A percentile compares a stretch with the other conserved stretches of the same genome.
Evolutionary conservation across 2,888 invertebrate genomes (phyloP).

Genomic region (Sphaerophoria taeniata): DNA sequence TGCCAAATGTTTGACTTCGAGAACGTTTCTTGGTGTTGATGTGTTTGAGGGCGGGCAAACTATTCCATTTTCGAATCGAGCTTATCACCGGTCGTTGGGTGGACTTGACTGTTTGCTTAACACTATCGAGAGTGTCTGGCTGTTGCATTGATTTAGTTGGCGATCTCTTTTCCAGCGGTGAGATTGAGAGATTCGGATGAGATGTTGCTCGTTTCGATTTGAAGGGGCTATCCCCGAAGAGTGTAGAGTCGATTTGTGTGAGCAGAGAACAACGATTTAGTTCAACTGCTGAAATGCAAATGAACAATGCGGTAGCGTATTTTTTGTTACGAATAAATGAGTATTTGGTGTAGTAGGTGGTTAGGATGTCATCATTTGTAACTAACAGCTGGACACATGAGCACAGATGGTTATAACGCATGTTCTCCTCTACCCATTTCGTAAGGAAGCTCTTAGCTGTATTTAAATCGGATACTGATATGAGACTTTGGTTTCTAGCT

Average conservation of each 20-base stretch:
- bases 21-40: slow-evolving; percentile 48
- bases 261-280: slow-evolving; percentile 85
- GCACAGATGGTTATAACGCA: slow-evolving; percentile 79
- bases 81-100: slow-evolving; percentile 20
- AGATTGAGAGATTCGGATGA: slow-evolving; percentile 84
- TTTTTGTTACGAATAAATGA: slow-evolving; percentile 86
- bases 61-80: slow-evolving; percentile 76
- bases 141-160: slow-evolving; percentile 38
- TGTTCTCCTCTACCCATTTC: slow-evolving; percentile 77
- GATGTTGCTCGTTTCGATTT: slow-evolving; percentile 84
- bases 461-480: slow-evolving; percentile 17
- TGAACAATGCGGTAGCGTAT: slow-evolving; percentile 85
- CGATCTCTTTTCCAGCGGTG: slow-evolving; percentile 71
- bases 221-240: slow-evolving; percentile 78
- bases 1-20: slow-evolving; percentile 53
- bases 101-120: neutral
- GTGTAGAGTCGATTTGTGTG: slow-evolving; percentile 85
- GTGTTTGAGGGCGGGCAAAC: slow-evolving; percentile 75
- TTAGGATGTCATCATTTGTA: slow-evolving; percentile 86
- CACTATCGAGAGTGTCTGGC: slow-evolving; percentile 10
- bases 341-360: slow-evolving; percentile 84
- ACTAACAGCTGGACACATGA: slow-evolving; percentile 85
- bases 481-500: slow-evolving; percentile 1
- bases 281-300: slow-evolving; percentile 87
- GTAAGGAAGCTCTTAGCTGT: slow-evolving; percentile 75